These are phyloP conservation scores for Coreoperca whiteheadi DNA, from an alignment of 2,113 vertebrate genomes.

Conservation along the genomic window DNA sequence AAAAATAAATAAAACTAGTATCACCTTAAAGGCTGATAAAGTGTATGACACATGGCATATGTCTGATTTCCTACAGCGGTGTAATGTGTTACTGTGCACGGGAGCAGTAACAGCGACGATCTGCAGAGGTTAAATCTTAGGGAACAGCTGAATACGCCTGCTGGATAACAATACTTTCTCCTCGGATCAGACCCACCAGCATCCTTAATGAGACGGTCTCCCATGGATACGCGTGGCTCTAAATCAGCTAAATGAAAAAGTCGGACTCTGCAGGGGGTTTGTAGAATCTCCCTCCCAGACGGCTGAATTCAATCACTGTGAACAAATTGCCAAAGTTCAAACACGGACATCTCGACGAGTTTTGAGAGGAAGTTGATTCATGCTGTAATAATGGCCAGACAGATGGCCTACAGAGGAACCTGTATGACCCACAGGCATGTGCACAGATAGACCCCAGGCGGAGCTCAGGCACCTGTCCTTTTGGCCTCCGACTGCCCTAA, in stretches of 20 bases:
- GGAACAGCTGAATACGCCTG: slow-evolving; percentile 17
- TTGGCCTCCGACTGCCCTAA: too few relatives aligned
- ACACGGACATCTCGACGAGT: not conserved
- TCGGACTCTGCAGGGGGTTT: slow-evolving; percentile 1
- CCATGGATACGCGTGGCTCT: slow-evolving; percentile 26
- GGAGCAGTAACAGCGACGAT: not conserved
- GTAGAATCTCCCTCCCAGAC: not conserved
- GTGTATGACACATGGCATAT: not conserved
- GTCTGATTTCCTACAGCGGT: not conserved
- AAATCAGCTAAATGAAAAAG: slow-evolving; percentile 52
- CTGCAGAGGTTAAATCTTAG: slow-evolving; percentile 22
- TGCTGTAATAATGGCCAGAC: slow-evolving; percentile 14
- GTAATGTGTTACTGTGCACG: not conserved
- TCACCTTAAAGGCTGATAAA: too few relatives aligned
- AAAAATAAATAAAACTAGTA: too few relatives aligned
- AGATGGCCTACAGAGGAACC: not conserved
- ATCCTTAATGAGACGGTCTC: slow-evolving; percentile 38
- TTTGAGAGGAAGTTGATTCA: slow-evolving; percentile 20
- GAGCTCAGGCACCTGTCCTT: too few relatives aligned
- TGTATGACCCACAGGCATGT: not conserved
- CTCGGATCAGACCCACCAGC: slow-evolving; percentile 39
- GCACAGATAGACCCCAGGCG: too few relatives aligned
- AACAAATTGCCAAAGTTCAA: slow-evolving; percentile 10
- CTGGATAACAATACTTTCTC: slow-evolving; percentile 16
- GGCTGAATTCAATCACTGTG: not conserved